Base-by-base conservation (phyloP, 2,113 vertebrate species). In the Plectropomus leopardus region DNA sequence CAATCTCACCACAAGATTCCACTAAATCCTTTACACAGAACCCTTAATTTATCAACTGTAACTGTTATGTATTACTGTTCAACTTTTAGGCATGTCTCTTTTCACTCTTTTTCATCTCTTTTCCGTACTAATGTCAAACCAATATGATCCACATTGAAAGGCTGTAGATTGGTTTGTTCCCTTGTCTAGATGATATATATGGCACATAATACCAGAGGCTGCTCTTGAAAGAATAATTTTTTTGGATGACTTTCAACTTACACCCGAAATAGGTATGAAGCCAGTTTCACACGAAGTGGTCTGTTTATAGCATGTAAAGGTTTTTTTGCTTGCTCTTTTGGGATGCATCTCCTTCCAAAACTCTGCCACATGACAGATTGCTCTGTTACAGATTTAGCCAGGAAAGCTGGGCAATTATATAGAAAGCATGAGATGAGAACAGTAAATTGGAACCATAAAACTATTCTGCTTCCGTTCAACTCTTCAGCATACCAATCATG, bases 371-470 rank as follows among this genome's bases (percentile, higher is more conserved):
- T 83, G 82, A 85, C 36, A 48, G 70, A 88, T 76, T 57, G 54
- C 76, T 24, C 53, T 4, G 36, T 59, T 48, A 19, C 77, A 65
- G 63, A 72, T 81, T 81, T 42, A 26, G 40, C 78, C 44, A 63
- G 73, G 84, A 78, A 83, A 85, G n/a, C 76, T 19, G 26, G 58
- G 66, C 66, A 76, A 83, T 85, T 86, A 73, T 28, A 60, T 50
- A 88, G 83, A 84, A 67, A 83, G 78, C 81, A 51, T 82, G 54
- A 36, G 61, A 72, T 64, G 70, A 86, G 67, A 76, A 73, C 21
- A 24, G 72, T 48, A 67, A 82, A 89, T 70, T 78, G 61, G 53
- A 78, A 64, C 76, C 72, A 76, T 87, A 85, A 82, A 88, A 72
- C 72, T 72, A 66, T 57, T 64, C 50, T 57, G 57, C 72, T 47